Evolutionary conservation across 2,113 vertebrate species (phyloP).

Genomic region (human (Homo sapiens)): DNA sequence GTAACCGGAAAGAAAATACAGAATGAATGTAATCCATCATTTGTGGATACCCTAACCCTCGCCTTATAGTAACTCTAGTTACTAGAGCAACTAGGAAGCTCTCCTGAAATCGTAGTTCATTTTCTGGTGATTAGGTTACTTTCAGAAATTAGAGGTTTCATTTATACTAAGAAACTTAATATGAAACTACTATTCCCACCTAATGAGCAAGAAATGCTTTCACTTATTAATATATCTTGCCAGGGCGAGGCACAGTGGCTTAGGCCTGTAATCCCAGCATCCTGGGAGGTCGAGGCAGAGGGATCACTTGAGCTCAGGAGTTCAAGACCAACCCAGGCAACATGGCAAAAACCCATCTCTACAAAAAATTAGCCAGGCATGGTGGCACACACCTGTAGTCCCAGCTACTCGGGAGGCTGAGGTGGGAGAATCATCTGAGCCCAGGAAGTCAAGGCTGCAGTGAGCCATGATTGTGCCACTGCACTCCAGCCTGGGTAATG

Average conservation of each 20-base stretch:
- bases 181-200: constrained; percentile 9
- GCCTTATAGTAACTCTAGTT: neutral
- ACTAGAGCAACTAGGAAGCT: neutral
- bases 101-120: neutral
- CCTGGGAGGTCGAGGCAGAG: too few species aligned
- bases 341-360: too few species aligned
- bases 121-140: constrained; percentile 40
- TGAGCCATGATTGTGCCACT: neutral
- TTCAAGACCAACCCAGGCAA: too few species aligned
- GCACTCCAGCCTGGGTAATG: neutral
- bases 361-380: neutral
- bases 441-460: neutral
- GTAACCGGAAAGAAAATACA: constrained; percentile 9
- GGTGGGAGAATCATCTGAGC: neutral
- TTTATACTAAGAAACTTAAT: constrained; percentile 43
- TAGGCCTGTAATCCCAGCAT: too few species aligned
- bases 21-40: neutral
- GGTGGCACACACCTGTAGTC: neutral
- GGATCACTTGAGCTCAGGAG: too few species aligned
- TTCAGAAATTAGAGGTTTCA: constrained; percentile 50
- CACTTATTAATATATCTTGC: neutral
- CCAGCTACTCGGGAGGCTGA: neutral
- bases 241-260: neutral
- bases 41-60: neutral
- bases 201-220: neutral